Percentiles rank a stretch among this genome's conserved stretches.
These are phyloP conservation scores for Empis stercorea DNA, from an alignment of 2,888 invertebrate species.

Conservation along the genomic window DNA sequence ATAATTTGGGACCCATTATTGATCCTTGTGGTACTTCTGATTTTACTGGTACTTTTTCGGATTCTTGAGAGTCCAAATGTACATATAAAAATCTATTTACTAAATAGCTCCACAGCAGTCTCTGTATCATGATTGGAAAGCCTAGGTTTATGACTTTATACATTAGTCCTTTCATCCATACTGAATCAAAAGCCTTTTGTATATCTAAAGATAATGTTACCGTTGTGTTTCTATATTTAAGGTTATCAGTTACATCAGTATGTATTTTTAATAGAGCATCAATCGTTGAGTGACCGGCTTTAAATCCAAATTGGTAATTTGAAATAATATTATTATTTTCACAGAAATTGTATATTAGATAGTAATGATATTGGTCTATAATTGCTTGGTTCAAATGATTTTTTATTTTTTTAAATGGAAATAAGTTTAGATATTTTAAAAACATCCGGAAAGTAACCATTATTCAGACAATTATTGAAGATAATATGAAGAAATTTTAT, in stretches of 20 bases:
- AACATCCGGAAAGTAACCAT: neutral
- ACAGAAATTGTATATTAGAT: conserved; percentile 3
- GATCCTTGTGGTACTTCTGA: no score
- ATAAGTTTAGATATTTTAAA: neutral
- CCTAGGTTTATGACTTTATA: neutral
- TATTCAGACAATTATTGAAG: conserved; percentile 1
- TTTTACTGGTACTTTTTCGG: no score
- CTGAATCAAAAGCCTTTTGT: no score
- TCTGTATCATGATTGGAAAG: neutral
- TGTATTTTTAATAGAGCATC: neutral
- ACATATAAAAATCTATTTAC: neutral
- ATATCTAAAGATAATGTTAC: neutral
- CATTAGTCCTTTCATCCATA: conserved; percentile 1
- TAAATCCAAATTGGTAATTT: conserved; percentile 1
- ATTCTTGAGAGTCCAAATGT: no score
- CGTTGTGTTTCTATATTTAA: neutral
- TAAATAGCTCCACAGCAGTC: neutral
- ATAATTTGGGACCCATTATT: no score
- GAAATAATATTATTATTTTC: neutral
- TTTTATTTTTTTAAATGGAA: conserved; percentile 9
- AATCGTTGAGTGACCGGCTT: neutral
- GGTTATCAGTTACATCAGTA: neutral
- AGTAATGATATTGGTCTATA: conserved; percentile 16
- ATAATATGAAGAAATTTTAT: neutral
- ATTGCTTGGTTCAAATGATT: conserved; percentile 12